Evolutionary conservation across 2,888 invertebrate genomes (phyloP).

Genomic region (Tridacna gigas): DNA sequence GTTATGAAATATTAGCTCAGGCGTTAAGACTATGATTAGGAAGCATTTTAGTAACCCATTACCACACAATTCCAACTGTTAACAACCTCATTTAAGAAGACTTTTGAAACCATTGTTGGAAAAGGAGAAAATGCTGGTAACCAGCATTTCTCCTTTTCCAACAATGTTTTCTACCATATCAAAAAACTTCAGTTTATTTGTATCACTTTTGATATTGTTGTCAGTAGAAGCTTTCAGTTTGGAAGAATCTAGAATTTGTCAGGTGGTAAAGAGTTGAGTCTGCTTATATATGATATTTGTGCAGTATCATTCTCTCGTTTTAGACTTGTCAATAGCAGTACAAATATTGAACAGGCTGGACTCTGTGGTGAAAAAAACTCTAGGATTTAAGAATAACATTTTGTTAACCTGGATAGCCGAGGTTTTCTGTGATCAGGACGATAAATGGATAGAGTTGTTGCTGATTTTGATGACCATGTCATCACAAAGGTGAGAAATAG

Average conservation of each 20-base stretch:
- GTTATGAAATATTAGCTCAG: no score
- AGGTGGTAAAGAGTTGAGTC: background rate
- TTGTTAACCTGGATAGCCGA: constrained; percentile 68
- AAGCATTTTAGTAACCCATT: no score
- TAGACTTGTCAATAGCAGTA: background rate
- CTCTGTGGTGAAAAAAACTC: constrained; percentile 13
- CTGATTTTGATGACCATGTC: background rate
- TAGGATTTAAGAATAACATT: constrained; percentile 6
- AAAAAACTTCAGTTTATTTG: no score
- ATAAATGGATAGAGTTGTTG: constrained; percentile 71
- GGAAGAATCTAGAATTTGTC: background rate
- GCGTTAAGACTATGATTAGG: no score
- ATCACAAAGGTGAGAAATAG: background rate
- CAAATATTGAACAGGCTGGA: constrained; percentile 25
- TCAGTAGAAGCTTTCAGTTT: no score
- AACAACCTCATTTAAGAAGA: no score
- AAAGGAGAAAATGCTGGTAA: no score
- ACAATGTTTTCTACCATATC: background rate
- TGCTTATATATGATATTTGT: no score
- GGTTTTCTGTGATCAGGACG: constrained; percentile 76
- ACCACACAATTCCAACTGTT: no score
- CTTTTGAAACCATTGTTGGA: no score
- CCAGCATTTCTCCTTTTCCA: no score
- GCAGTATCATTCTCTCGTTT: background rate
- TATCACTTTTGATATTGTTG: no score